phyloP scores from a whole-genome alignment of 1,140 invertebrate genomes.

The Cyphomyrmex costatus region DNA sequence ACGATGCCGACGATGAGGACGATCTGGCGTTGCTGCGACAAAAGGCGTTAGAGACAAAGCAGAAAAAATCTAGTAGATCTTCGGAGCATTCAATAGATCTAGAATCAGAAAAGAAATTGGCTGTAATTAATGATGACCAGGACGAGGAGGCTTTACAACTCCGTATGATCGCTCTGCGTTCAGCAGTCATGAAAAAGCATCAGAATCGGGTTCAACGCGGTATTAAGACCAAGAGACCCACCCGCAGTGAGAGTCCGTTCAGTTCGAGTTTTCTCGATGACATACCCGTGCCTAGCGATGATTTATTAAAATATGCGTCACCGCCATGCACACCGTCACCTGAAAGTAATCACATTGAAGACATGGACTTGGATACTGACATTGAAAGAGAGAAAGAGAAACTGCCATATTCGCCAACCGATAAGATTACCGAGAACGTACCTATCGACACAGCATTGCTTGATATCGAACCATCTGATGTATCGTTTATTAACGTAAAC shows the following conservation, averaged over 20 bases:
- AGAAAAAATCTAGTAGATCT: slow-evolving; percentile 69
- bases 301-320: slow-evolving; percentile 52
- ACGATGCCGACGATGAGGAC: slow-evolving; percentile 78
- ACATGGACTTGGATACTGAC: slow-evolving; percentile 85
- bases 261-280: slow-evolving; percentile 79
- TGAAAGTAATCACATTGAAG: slow-evolving; percentile 76
- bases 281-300: slow-evolving; percentile 72
- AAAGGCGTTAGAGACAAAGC: slow-evolving; percentile 82
- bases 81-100: slow-evolving; percentile 36
- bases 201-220: slow-evolving; percentile 75
- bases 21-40: slow-evolving; percentile 80
- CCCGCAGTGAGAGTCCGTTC: slow-evolving; percentile 80
- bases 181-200: slow-evolving; percentile 83
- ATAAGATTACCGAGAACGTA: slow-evolving; percentile 74
- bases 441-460: slow-evolving; percentile 67
- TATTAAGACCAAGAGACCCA: slow-evolving; percentile 35
- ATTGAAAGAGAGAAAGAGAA: slow-evolving; percentile 82
- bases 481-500: slow-evolving; percentile 72
- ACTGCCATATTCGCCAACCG: slow-evolving; percentile 82
- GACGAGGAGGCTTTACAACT: slow-evolving; percentile 82
- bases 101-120: slow-evolving; percentile 24
- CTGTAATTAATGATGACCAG: slow-evolving; percentile 73
- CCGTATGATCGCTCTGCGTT: slow-evolving; percentile 82
- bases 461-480: slow-evolving; percentile 72
- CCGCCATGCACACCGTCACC: slow-evolving; percentile 27